Evolutionary conservation across 2,113 vertebrate genomes (phyloP), one percentile per base, ranked within the genome.

Genomic region (Megaceryle torquata): DNA sequence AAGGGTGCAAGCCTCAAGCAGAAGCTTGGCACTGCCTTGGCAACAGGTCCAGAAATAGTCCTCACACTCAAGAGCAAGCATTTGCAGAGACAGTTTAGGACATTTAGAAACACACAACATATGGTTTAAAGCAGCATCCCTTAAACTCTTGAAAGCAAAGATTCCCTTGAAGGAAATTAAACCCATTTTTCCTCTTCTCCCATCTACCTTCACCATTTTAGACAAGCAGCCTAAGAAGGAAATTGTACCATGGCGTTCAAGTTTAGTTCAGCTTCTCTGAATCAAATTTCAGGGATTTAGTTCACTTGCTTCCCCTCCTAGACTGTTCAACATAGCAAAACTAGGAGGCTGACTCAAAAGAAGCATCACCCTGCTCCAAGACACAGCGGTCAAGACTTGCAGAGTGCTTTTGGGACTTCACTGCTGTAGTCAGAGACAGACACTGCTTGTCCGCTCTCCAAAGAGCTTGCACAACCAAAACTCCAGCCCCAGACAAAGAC

Each of bases 21-120:
- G 93, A 84, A 95, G 93, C 94, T 91, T 94, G 89, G 85, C 91
- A 96, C 91, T 92, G 93, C 94, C 96, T 94, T 96, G 91, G 95
- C 95, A 96, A 91, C 96, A 96, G 94, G 94, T 94, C 95, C 89
- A 94, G 93, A 95, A 96, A 97, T 95, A 97, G 95, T 94, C 60
- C 91, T 94, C 91, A 37, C 76, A 48, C 89, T 81, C 77, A 9
- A 75, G 86, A 95, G 89, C 77, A 31, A 88, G 91, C 80, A 29
- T 95, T 93, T 93, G 89, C 96, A 95, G 88, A 94, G 82, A 88
- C 93, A 95, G 61, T 75, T 94, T 69, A 88, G 93, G 91, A 88
- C 82, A 72, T 93, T 91, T 93, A 51, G 88, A 96, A 97, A 94
- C 82, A 95, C 69, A 94, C 95, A 94, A 86, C 89, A 89, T 97